Evolutionary conservation across 1,140 invertebrate genomes (phyloP), one percentile per base, ranked within the genome.

Genomic region (Sitobion miscanthi): DNA sequence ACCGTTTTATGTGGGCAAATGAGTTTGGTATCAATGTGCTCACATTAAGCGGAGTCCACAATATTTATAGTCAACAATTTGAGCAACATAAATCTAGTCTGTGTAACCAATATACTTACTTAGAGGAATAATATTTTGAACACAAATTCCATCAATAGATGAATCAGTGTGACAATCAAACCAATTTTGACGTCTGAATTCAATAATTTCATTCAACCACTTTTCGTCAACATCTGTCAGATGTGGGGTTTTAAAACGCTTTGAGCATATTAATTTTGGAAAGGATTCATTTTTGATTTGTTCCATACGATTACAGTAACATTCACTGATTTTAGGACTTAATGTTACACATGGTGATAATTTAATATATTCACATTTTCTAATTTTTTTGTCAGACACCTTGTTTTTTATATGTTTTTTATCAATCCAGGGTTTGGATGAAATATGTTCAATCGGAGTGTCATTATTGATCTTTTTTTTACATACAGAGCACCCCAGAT

Each of bases 241-340:
- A 57, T 42, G 45, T 86, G 47, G 47, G 2, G 6, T 86, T 38
- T 49, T 92, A 49, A 35, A 92, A 49, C n/a, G n/a, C 17, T 93
- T 93, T 21, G 91, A 93, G 54, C 91, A 93, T 54, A 93, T 45
- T 54, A 85, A 30, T 93, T 45, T 93, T 85, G 91, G 77, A 42
- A 85, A 30, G 1, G 25, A 30, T 85, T 93, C 49, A 42, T 38
- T 20, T 54, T 93, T 52, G 9, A 17, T n/a, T 45, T 54, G n/a
- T 86, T 83, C n/a, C 82, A 93, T 93, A 85, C 45, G 35, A 93
- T 38, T 93, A 93, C 91, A 93, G 57, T 93, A 93, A 93, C 91
- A 93, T 93, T 93, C 77, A 38, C 21, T 49, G 30, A 47, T 30
- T 62, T 38, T 90, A 42, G 21, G 9, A 14, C 42, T 90, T 57